phyloP scores from a whole-genome alignment of 2,113 vertebrate species.

The Pipa parva region DNA sequence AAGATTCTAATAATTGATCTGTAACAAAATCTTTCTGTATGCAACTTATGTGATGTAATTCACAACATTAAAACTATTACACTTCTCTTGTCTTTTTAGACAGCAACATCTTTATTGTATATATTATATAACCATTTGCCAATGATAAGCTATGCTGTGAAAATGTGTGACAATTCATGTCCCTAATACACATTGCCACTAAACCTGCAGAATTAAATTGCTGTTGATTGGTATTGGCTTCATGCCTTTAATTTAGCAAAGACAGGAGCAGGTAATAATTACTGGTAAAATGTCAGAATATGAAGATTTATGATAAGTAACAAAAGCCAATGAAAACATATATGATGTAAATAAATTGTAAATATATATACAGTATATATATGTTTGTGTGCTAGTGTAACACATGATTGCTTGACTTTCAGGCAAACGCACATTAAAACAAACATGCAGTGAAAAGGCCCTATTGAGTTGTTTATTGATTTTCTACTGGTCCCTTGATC shows the following conservation, averaged over 20 bases:
- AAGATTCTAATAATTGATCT: no score
- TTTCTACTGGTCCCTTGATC: neutral
- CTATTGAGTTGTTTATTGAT: conserved; percentile 1
- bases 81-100: neutral
- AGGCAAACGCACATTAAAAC: neutral
- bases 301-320: no score
- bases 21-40: no score
- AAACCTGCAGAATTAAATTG: neutral
- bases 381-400: no score
- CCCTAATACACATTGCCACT: neutral
- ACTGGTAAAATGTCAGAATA: neutral
- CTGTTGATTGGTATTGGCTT: neutral
- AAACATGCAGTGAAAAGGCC: neutral
- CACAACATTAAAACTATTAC: neutral
- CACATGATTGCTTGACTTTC: neutral
- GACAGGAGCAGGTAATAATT: neutral
- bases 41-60: neutral
- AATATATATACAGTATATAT: neutral
- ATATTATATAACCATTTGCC: neutral
- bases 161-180: no score
- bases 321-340: no score
- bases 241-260: neutral
- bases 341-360: neutral
- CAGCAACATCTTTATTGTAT: neutral
- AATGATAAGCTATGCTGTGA: no score